Percentiles rank a stretch among this genome's conserved stretches.
Evolutionary conservation across 2,888 invertebrate genomes (phyloP).

Genomic region (Bursaphelenchus okinawaensis): DNA sequence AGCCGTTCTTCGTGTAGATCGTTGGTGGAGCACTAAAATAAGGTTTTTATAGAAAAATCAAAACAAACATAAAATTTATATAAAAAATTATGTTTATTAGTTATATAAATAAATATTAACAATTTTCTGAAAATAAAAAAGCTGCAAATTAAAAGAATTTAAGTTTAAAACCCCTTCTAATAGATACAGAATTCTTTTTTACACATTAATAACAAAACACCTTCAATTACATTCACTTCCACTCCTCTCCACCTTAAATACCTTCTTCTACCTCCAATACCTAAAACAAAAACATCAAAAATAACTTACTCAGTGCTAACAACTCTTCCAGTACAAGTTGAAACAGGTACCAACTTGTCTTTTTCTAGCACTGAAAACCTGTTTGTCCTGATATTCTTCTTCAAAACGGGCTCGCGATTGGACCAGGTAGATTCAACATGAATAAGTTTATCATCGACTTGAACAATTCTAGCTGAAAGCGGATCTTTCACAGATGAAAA

Average conservation of each 20-base stretch:
- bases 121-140: too few relatives aligned
- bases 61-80: too few relatives aligned
- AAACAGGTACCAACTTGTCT: slow-evolving; percentile 30
- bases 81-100: too few relatives aligned
- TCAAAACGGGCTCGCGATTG: slow-evolving; percentile 40
- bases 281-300: background rate
- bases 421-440: slow-evolving; percentile 43
- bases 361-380: slow-evolving; percentile 18
- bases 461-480: background rate
- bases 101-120: too few relatives aligned
- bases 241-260: too few relatives aligned
- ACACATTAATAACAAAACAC: too few relatives aligned
- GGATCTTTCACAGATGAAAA: background rate
- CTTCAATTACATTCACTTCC: too few relatives aligned
- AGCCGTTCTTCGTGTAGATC: slow-evolving; percentile 32
- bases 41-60: background rate
- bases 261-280: background rate
- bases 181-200: too few relatives aligned
- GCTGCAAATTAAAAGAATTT: too few relatives aligned
- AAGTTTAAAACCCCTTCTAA: too few relatives aligned
- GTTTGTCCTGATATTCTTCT: slow-evolving; percentile 28
- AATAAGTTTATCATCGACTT: slow-evolving; percentile 11
- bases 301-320: slow-evolving; percentile 33
- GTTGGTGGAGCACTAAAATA: slow-evolving; percentile 31
- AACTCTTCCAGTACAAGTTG: slow-evolving; percentile 14